Evolutionary conservation across 2,888 invertebrate genomes (phyloP), one percentile per base, ranked within the genome.

Genomic region (Tanytarsus gracilentus): DNA sequence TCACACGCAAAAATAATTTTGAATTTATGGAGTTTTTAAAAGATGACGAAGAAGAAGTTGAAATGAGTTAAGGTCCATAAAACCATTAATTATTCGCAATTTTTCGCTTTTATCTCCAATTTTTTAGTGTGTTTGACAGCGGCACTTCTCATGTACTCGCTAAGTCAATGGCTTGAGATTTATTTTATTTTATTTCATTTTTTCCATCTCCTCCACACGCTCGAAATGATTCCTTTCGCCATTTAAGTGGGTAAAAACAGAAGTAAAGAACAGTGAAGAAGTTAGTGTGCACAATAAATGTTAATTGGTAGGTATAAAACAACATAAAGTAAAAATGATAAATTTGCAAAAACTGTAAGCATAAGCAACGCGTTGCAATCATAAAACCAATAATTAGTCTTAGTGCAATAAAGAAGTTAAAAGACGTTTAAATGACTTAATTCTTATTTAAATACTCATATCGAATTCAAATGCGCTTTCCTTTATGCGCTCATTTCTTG

Each of bases 21-120:
- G n/a, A n/a, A n/a, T n/a, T n/a, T n/a, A n/a, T n/a, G n/a, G n/a
- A n/a, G n/a, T n/a, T n/a, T n/a, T n/a, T n/a, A n/a, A 33, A 33
- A 33, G n/a, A 33, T 33, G 33, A 33, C 3, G 16, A 44, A 8
- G 18, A 21, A 18, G 18, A 44, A 21, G 11, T 18, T 5, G 23
- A 44, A 44, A 44, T 18, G 33, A n/a, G n/a, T n/a, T 9, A 18
- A 8, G 21, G 25, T 27, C 18, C 21, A 56, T 56, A 40, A 56
- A 56, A 56, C 56, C 56, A 56, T 56, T 56, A 56, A 40, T 56
- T 56, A 56, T 56, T 40, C 44, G 56, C 40, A 40, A 56, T 40
- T 40, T 56, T 56, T 56, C 40, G n/a, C 44, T 56, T 44, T 44
- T 44, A 11, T 44, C 9, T 8, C 18, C 18, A 44, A 44, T 44